Evolutionary conservation across 2,888 invertebrate genomes (phyloP).

Genomic region (Leistus spinibarbis): DNA sequence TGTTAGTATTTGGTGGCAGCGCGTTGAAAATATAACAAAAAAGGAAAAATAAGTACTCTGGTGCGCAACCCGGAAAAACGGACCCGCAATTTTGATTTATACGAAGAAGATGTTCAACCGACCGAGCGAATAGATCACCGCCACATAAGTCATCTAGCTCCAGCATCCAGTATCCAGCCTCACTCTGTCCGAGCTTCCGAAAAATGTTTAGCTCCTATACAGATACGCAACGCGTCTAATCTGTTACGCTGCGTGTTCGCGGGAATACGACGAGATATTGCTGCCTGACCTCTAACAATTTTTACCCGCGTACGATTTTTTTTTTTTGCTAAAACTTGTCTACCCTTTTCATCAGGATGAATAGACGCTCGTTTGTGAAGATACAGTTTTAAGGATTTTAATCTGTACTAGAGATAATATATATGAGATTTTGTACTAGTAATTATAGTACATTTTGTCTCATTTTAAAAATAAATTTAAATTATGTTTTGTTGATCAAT

Average conservation of each 20-base stretch:
- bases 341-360: neutral
- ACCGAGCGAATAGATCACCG: neutral
- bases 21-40: neutral
- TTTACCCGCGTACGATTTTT: neutral
- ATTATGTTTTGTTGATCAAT: no score
- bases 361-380: neutral
- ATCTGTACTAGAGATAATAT: neutral
- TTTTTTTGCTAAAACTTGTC: neutral
- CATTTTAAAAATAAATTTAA: no score
- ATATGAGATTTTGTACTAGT: no score
- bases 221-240: neutral
- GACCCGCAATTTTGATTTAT: neutral
- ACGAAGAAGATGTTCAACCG: neutral
- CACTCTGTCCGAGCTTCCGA: neutral
- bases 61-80: neutral
- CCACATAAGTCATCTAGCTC: neutral
- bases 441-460: no score
- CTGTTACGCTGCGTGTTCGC: neutral
- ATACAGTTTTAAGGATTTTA: neutral
- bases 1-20: neutral
- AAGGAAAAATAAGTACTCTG: neutral
- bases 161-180: neutral
- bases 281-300: neutral
- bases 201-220: neutral
- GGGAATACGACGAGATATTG: neutral